Conservation (phyloP, 1,140 invertebrate species). For the Drosophila repleta region DNA sequence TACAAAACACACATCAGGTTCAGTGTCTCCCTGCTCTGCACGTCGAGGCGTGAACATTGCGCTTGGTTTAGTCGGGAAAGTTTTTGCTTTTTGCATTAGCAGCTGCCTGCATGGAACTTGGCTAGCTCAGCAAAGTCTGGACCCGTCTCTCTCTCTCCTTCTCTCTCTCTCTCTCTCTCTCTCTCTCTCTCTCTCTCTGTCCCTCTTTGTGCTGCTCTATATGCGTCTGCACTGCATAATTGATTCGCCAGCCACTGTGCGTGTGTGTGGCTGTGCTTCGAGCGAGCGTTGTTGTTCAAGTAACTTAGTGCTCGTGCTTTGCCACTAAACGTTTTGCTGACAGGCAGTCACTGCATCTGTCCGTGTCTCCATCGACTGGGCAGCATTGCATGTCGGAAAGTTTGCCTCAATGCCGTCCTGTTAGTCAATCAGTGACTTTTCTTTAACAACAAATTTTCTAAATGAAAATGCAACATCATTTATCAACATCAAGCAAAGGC, state of each 20-base stretch:
- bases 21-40: background rate
- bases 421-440: conserved; percentile 80
- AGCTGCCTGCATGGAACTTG: conserved; percentile 51
- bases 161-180: background rate
- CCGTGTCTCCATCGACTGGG: conserved; percentile 16
- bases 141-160: background rate
- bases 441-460: conserved; percentile 77
- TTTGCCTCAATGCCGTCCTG: conserved; percentile 55
- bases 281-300: background rate
- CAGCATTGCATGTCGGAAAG: conserved; percentile 19
- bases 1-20: conserved; percentile 4
- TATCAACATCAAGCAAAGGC: conserved; percentile 76
- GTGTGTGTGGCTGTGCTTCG: background rate
- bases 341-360: conserved; percentile 70
- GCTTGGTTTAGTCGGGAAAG: conserved; percentile 48
- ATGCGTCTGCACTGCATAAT: conserved; percentile 55
- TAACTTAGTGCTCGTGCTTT: conserved; percentile 46
- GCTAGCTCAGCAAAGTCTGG: conserved; percentile 31
- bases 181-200: conserved; percentile 33
- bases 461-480: conserved; percentile 82
- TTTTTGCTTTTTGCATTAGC: conserved; percentile 81
- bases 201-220: conserved; percentile 12
- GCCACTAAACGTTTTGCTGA: conserved; percentile 80
- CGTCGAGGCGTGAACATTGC: conserved; percentile 34
- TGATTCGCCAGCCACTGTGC: conserved; percentile 68